Evolutionary conservation across 2,797 vertebrate species (phyloP).

Genomic region (Gallirallus australis): DNA sequence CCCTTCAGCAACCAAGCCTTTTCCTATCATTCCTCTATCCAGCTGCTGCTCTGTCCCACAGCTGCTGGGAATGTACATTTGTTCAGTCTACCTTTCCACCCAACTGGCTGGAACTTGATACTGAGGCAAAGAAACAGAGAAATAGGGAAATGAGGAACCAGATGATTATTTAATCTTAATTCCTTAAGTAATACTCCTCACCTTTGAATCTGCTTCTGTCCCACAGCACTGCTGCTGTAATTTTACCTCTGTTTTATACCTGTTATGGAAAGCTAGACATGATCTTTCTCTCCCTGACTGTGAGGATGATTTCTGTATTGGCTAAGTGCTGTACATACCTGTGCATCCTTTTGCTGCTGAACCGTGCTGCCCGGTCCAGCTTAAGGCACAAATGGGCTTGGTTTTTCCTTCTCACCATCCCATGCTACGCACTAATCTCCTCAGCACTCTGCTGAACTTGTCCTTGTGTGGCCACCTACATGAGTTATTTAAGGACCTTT

Average conservation of each 20-base stretch:
- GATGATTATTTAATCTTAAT: background rate
- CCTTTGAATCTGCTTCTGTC: background rate
- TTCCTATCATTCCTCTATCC: background rate
- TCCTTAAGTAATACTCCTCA: background rate
- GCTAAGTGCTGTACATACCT: background rate
- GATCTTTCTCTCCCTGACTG: background rate
- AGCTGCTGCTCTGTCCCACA: background rate
- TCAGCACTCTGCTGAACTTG: background rate
- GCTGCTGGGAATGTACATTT: background rate
- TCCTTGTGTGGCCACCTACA: background rate
- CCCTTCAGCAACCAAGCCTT: background rate
- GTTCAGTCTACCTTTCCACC: background rate
- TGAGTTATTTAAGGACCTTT: background rate
- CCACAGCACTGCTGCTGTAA: background rate
- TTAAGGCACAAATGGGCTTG: background rate
- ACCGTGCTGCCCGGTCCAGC: background rate
- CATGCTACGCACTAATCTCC: accelerated
- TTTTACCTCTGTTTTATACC: background rate
- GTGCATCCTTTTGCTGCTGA: background rate
- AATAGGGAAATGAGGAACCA: background rate
- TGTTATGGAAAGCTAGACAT: background rate
- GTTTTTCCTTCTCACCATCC: background rate
- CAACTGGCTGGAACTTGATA: background rate
- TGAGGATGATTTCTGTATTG: background rate
- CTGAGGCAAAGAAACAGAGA: background rate